Percentiles rank a stretch among this genome's conserved stretches.
These are phyloP conservation scores for Meloidogyne floridensis DNA, from an alignment of 1,140 invertebrate genomes.

Conservation along the genomic window DNA sequence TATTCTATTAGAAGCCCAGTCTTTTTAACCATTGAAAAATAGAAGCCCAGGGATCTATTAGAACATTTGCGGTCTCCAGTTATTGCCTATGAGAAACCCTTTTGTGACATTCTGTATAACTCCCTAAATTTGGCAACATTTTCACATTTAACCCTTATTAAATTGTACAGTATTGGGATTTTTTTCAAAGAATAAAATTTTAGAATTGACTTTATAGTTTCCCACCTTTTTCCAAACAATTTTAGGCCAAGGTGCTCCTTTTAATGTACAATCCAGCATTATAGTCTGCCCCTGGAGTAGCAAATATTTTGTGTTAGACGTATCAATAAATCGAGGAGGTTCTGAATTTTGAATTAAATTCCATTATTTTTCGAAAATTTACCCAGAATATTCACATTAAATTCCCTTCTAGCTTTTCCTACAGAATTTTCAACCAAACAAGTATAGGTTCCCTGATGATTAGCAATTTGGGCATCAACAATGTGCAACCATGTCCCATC, in stretches of 20 bases:
- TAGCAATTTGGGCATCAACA: background rate
- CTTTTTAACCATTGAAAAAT: too few relatives aligned
- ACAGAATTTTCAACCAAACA: slow-evolving; percentile 25
- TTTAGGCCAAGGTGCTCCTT: slow-evolving; percentile 68
- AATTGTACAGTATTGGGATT: background rate
- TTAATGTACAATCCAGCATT: slow-evolving; percentile 67
- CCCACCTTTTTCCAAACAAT: slow-evolving; percentile 68
- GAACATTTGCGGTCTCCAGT: too few relatives aligned
- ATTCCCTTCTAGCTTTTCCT: slow-evolving; percentile 13
- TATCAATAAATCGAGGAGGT: slow-evolving; percentile 56
- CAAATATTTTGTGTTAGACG: slow-evolving; percentile 54
- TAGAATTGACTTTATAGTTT: slow-evolving; percentile 26
- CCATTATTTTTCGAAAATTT: background rate
- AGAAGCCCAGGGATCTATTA: too few relatives aligned
- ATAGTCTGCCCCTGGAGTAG: slow-evolving; percentile 67
- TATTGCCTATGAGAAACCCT: too few relatives aligned
- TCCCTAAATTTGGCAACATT: background rate
- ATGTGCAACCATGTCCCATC: slow-evolving; percentile 3
- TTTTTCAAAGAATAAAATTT: background rate
- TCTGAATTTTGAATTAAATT: slow-evolving; percentile 43
- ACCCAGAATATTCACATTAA: slow-evolving; percentile 22
- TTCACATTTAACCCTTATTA: background rate
- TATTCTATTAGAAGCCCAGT: too few relatives aligned
- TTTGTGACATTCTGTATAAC: too few relatives aligned
- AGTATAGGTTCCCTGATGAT: slow-evolving; percentile 19